Evolutionary conservation across 2,113 vertebrate species (phyloP).

Genomic region (Lasiurus cinereus): DNA sequence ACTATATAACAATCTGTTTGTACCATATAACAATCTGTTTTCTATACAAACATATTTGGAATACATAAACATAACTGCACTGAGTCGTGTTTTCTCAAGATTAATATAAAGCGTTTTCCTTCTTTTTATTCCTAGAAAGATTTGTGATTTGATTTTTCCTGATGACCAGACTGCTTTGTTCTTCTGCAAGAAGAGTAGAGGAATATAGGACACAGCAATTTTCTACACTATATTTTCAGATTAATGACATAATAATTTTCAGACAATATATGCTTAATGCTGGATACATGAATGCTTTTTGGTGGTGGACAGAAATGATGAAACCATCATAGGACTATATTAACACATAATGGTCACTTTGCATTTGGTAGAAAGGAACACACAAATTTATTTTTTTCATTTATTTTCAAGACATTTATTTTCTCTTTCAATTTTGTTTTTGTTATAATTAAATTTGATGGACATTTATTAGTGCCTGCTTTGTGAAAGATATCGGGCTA

Average conservation of each 20-base stretch:
- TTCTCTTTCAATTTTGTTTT: conserved; percentile 55
- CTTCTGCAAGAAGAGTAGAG: conserved; percentile 40
- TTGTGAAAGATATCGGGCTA: background rate
- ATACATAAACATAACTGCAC: conserved; percentile 32
- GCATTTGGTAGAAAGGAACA: conserved; percentile 22
- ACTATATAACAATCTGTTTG: conserved; percentile 35
- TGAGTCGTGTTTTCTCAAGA: conserved; percentile 49
- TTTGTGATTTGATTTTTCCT: conserved; percentile 62
- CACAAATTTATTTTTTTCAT: background rate
- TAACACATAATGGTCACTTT: conserved; percentile 32
- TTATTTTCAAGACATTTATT: conserved; percentile 54
- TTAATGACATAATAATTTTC: conserved; percentile 37
- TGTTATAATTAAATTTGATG: conserved; percentile 23
- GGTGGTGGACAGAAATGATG: conserved; percentile 39
- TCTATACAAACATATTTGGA: conserved; percentile 53
- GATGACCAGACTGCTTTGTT: conserved; percentile 60
- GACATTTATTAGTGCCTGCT: background rate
- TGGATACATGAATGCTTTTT: conserved; percentile 61
- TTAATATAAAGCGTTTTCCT: conserved; percentile 51
- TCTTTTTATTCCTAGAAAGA: conserved; percentile 43
- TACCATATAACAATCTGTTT: conserved; percentile 54
- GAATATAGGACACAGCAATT: conserved; percentile 51
- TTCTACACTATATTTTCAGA: conserved; percentile 28
- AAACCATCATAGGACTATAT: conserved; percentile 31
- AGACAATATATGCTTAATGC: conserved; percentile 47